Conservation (phyloP, 2,113 vertebrate genomes). For the Okapia johnstoni region DNA sequence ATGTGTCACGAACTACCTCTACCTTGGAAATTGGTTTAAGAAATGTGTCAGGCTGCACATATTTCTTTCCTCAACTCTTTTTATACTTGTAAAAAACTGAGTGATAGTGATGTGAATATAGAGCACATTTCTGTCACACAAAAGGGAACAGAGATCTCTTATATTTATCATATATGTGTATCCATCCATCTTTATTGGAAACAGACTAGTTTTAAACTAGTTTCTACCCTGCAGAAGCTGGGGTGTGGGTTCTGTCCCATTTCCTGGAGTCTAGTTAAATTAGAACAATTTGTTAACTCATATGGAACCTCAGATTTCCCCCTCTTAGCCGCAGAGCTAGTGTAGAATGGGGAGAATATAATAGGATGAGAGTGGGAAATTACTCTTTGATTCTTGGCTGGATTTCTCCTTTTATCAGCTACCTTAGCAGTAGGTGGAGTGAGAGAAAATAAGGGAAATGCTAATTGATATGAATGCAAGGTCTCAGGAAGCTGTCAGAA, state of each 20-base stretch:
- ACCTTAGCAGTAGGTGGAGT: not conserved
- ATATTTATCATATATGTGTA: not conserved
- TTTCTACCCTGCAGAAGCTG: not conserved
- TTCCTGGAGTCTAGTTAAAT: not conserved
- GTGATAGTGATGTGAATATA: not conserved
- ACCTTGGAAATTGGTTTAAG: not conserved
- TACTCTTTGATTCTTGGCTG: not conserved
- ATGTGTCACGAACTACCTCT: not conserved
- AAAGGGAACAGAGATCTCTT: not conserved
- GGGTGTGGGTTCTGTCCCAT: not conserved
- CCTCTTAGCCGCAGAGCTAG: not conserved
- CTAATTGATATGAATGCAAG: not conserved
- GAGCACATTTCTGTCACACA: not conserved
- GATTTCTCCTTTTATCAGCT: not conserved
- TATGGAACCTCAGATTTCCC: not conserved
- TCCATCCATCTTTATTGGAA: not conserved
- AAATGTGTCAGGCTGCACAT: not conserved
- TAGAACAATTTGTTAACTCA: not conserved
- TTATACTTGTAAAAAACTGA: not conserved
- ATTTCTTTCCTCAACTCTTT: not conserved
- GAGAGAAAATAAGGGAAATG: not conserved
- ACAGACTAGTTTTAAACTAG: not conserved
- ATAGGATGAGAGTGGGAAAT: not conserved
- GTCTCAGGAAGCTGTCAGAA: not conserved
- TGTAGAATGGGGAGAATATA: not conserved